Evolutionary conservation across 2,797 vertebrate species (phyloP), one percentile per base, ranked within the genome.

Genomic region (Rhodeus uyekii): DNA sequence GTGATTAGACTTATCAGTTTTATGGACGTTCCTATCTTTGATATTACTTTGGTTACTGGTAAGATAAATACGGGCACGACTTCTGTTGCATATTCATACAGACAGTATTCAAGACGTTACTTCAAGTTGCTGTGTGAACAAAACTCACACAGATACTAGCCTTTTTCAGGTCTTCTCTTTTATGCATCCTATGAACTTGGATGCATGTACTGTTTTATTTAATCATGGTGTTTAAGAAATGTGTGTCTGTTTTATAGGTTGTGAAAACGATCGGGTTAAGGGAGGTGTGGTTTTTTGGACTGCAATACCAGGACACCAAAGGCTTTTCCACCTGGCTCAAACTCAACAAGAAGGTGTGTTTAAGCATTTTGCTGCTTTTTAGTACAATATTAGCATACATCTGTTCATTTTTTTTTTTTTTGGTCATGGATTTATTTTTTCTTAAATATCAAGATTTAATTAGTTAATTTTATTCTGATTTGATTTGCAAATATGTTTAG

Each of bases 261-360:
- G 98, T 99, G 87, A 99, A 99, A 93, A 99, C 98, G 60, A 99
- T 99, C 32, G 98, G 98, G 38, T 93, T 99, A 74, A 93, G 98
- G 85, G 98, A 99, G 90, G 96, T 99, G 78, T 99, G 98, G 98
- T 99, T 98, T 91, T 99, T 99, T 87, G 98, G 98, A 76, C 96
- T 99, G 79, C 98, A 99, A 81, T 99, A 99, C 89, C 98, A 99
- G 89, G 98, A 99, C 79, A 98, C 97, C 77, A 99, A 99, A 89
- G 96, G 97, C 84, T 99, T 99, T 91, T 97, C 97, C 10, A 99
- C 98, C 2, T 99, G 98, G 98, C 94, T 99, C 84, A 99, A 99
- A 90, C 92, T 99, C 87, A 99, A 98, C 92, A 99, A 99, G 93
- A 99, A 99, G 97, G 98, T 98, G 80, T 13, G 58, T 76, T 34